phyloP scores from a whole-genome alignment of 1,140 invertebrate genomes.

The Drosophila trapezifrons region DNA sequence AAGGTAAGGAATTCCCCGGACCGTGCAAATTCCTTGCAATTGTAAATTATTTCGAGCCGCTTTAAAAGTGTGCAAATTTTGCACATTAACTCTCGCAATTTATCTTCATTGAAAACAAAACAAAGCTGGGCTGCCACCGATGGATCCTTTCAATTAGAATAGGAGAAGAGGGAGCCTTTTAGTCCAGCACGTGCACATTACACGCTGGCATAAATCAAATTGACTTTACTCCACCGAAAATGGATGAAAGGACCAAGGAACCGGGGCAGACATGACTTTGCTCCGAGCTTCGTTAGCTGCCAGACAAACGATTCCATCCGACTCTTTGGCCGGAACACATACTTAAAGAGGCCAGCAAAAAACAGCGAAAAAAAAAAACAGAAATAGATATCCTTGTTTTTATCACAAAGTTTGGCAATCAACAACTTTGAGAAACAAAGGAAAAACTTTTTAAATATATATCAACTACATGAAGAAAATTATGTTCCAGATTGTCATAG shows the following conservation, averaged over 20 bases:
- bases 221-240: conserved; percentile 40
- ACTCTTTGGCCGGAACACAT: conserved; percentile 28
- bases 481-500: conserved; percentile 5
- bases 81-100: conserved; percentile 49
- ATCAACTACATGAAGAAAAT: conserved; percentile 3
- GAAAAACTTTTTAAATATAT: conserved; percentile 11
- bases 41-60: conserved; percentile 6
- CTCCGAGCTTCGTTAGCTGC: conserved; percentile 44
- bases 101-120: conserved; percentile 62
- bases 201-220: conserved; percentile 59
- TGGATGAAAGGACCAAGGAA: conserved; percentile 35
- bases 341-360: conserved; percentile 2
- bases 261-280: conserved; percentile 21
- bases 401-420: conserved; percentile 12
- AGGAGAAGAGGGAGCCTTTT: not conserved
- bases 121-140: not conserved
- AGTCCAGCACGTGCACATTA: conserved; percentile 30
- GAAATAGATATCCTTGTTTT: conserved; percentile 30
- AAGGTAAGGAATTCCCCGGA: not conserved
- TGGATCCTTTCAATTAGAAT: conserved; percentile 46
- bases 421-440: conserved; percentile 20
- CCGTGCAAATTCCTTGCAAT: not conserved
- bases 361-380: not conserved
- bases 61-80: conserved; percentile 39
- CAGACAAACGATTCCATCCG: conserved; percentile 35